Percentiles rank a stretch among this genome's conserved stretches.
Conservation (phyloP, 2,797 vertebrate species). For the Meda fulgida region DNA sequence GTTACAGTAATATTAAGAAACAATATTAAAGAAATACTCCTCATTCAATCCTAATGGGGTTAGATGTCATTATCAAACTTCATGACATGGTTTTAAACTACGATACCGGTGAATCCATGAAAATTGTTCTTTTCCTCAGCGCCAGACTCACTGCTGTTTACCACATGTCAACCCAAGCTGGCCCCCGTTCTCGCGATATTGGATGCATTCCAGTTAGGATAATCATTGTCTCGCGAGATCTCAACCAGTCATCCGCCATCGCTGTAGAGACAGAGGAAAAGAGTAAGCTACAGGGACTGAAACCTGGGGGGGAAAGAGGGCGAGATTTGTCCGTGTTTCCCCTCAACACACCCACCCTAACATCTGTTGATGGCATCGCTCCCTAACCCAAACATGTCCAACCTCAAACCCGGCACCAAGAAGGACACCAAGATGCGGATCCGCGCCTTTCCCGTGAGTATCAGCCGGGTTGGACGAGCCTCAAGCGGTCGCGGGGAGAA, state of each 20-base stretch:
- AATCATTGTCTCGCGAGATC: slow-evolving; percentile 23
- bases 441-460: slow-evolving; percentile 95
- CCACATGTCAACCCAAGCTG: slow-evolving; percentile 37
- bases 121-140: neutral
- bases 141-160: slow-evolving; percentile 21
- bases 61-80: slow-evolving; percentile 2
- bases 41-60: neutral
- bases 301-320: slow-evolving; percentile 69
- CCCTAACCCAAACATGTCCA: slow-evolving; percentile 86
- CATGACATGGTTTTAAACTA: slow-evolving; percentile 2
- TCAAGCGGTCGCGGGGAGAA: slow-evolving; percentile 48
- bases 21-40: neutral
- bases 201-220: neutral
- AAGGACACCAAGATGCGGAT: slow-evolving; percentile 99
- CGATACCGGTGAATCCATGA: neutral
- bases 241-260: slow-evolving; percentile 80
- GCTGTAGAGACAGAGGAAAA: slow-evolving; percentile 72
- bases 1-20: neutral
- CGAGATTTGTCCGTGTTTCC: slow-evolving; percentile 63
- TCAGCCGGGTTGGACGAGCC: slow-evolving; percentile 56
- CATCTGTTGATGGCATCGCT: slow-evolving; percentile 39
- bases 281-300: slow-evolving; percentile 58
- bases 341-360: slow-evolving; percentile 39
- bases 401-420: slow-evolving; percentile 92
- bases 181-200: slow-evolving; percentile 39